These are phyloP conservation scores for Miltochrista miniata DNA, from an alignment of 2,888 invertebrate species.

Conservation along the genomic window DNA sequence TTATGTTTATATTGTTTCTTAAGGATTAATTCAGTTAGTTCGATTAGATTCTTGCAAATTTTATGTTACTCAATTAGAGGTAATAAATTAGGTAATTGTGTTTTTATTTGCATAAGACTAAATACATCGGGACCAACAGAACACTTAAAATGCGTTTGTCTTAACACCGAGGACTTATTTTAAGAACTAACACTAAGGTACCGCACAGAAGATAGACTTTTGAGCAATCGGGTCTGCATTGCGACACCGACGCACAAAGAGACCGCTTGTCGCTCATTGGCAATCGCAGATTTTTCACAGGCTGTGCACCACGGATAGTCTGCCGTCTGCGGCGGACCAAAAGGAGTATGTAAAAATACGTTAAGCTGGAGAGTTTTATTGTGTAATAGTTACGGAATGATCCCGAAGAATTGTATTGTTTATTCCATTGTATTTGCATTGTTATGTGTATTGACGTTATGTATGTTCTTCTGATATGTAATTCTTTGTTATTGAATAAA, in stretches of 20 bases:
- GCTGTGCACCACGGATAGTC: no score
- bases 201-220: no score
- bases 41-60: conserved; percentile 14
- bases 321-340: no score
- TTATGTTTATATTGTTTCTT: conserved; percentile 43
- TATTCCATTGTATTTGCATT: conserved; percentile 71
- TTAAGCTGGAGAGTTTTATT: conserved; percentile 13
- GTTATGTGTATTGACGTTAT: conserved; percentile 65
- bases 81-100: conserved; percentile 11
- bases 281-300: no score
- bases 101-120: conserved; percentile 22
- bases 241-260: no score
- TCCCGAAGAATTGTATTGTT: conserved; percentile 51
- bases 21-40: conserved; percentile 41
- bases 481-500: conserved; percentile 60
- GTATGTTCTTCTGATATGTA: conserved; percentile 62
- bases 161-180: conserved; percentile 35
- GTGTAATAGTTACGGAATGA: conserved; percentile 45
- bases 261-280: no score
- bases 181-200: conserved; percentile 21
- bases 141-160: conserved; percentile 27
- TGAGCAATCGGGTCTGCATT: no score
- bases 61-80: conserved; percentile 8
- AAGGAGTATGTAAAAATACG: conserved; percentile 12
- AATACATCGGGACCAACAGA: conserved; percentile 41